These are phyloP conservation scores for Plagodis pulveraria DNA, from an alignment of 2,888 invertebrate species.

Conservation along the genomic window DNA sequence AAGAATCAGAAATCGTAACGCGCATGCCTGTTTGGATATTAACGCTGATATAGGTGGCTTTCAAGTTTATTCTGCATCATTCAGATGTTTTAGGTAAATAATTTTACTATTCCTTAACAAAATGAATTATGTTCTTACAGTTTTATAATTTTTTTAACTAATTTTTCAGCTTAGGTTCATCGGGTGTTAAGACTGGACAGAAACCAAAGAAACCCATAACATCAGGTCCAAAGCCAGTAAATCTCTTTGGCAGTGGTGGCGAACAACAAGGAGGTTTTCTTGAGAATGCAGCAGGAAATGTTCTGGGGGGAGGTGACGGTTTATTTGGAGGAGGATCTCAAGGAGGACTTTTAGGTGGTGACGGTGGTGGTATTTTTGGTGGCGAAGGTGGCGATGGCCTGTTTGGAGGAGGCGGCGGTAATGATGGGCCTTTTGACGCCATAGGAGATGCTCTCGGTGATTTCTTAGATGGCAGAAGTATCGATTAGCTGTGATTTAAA, in stretches of 20 bases:
- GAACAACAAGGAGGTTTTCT: conserved; percentile 58
- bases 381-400: conserved; percentile 36
- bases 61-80: conserved; percentile 83
- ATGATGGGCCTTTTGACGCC: conserved; percentile 66
- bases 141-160: background rate
- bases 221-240: conserved; percentile 70
- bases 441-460: conserved; percentile 75
- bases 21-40: conserved; percentile 91
- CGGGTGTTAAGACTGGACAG: conserved; percentile 74
- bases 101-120: too few species aligned
- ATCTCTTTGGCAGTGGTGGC: conserved; percentile 64
- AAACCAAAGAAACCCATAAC: conserved; percentile 76
- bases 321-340: conserved; percentile 41
- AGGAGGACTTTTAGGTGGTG: conserved; percentile 46
- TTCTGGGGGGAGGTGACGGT: conserved; percentile 46
- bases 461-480: conserved; percentile 59
- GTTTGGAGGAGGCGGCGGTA: conserved; percentile 41
- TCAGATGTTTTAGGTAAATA: conserved; percentile 76
- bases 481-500: conserved; percentile 31
- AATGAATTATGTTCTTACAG: background rate
- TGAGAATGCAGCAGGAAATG: conserved; percentile 56
- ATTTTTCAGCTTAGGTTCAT: conserved; percentile 67
- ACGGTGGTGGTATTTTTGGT: conserved; percentile 30
- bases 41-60: conserved; percentile 87
- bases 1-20: conserved; percentile 90